Evolutionary conservation across 2,113 vertebrate genomes (phyloP).

Genomic region (Microcebus lehilahytsara): DNA sequence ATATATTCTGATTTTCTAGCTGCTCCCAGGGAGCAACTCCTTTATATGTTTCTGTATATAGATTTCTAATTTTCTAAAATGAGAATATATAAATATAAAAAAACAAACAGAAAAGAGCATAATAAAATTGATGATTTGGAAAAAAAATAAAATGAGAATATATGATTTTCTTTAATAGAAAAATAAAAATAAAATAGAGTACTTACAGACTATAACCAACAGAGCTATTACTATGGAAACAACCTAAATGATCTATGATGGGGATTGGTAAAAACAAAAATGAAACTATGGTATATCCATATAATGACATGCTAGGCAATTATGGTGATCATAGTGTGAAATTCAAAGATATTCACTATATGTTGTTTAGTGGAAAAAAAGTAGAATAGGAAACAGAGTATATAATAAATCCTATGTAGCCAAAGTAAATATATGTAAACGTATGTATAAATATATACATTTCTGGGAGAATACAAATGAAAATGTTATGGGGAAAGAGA

Average conservation of each 20-base stretch:
- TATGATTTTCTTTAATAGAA: slow-evolving; percentile 30
- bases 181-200: not conserved
- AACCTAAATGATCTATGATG: not conserved
- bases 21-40: too few relatives aligned
- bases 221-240: slow-evolving; percentile 11
- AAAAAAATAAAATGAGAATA: not conserved
- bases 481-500: not conserved
- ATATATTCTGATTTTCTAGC: not conserved
- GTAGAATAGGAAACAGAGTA: not conserved
- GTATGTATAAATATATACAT: not conserved
- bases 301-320: not conserved
- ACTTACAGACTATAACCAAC: not conserved
- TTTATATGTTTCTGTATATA: not conserved
- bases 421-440: slow-evolving; percentile 1
- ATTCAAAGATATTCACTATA: not conserved
- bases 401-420: not conserved
- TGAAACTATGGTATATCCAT: not conserved
- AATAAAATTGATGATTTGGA: too few relatives aligned
- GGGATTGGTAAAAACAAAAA: not conserved
- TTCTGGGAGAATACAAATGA: slow-evolving; percentile 6
- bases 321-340: not conserved
- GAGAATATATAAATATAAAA: not conserved
- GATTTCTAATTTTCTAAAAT: slow-evolving; percentile 9
- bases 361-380: not conserved
- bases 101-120: too few relatives aligned